Evolutionary conservation across 2,797 vertebrate genomes (phyloP), one percentile per base, ranked within the genome.

Genomic region (Silurus aristotelis): DNA sequence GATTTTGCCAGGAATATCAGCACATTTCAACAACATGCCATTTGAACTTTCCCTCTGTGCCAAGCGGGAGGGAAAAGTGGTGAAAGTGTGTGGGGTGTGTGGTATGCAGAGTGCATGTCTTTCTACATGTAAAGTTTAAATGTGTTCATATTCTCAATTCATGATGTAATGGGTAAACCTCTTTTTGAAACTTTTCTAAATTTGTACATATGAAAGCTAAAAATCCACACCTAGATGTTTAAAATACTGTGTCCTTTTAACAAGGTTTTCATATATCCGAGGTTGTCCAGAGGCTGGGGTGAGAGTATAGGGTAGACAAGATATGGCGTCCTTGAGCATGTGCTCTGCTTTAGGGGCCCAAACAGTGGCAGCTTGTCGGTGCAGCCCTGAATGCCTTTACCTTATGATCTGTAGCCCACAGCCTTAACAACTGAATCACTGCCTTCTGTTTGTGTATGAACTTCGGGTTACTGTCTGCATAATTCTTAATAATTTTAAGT

Each of bases 1-100:
- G 70, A 48, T 48, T 48, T 13, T 83, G 60, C 46, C 83, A 72
- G 76, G 76, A 46, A 82, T 83, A 87, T 87, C 84, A 87, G 60
- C 17, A 64, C 27, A 13, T 83, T 87, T 88, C 75, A 75, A 58
- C 80, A 80, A 20, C 75, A 75, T 82, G 60, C 70, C 14, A 68
- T 75, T 55, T 55, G 48, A 13, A 55, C 72, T 55, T 25, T 52
- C 6, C 46, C 15, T 25, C 46, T 25, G 13, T 84, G 82, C 48
- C 80, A 58, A 85, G 55, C 67, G 43, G 85, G 85, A 85, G 77
- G 25, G 56, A 72, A n/a, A 85, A 43, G 68, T 38, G 82, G 9
- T 88, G 81, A 73, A 9, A 55, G 66, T 77, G 56, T 77, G 46
- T 61, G 83, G 38, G 80, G 48, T 75, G 72, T 75, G n/a, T 27